These are phyloP conservation scores for Ptiloglossa arizonensis DNA, from an alignment of 1,140 invertebrate species.

Conservation along the genomic window DNA sequence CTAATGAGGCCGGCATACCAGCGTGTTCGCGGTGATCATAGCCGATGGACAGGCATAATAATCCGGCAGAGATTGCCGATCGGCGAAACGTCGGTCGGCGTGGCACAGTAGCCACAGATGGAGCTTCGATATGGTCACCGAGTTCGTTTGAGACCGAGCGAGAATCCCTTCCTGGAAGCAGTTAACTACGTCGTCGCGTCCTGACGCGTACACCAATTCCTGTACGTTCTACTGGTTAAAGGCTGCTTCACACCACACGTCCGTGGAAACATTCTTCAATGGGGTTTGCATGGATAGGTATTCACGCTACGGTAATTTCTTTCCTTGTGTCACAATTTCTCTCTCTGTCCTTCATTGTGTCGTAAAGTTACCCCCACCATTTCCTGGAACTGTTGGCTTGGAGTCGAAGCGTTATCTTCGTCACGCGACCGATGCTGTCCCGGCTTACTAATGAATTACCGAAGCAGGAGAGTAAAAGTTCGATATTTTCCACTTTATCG, in stretches of 20 bases:
- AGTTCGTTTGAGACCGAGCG: conserved; percentile 42
- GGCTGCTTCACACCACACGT: not conserved
- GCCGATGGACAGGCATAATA: conserved; percentile 69
- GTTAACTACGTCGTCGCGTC: conserved; percentile 66
- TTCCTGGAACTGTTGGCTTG: too few species aligned
- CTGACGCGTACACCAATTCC: conserved; percentile 63
- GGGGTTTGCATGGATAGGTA: too few species aligned
- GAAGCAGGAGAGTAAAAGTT: too few species aligned
- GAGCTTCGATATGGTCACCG: conserved; percentile 61
- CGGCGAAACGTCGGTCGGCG: conserved; percentile 64
- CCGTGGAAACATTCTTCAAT: too few species aligned
- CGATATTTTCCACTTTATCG: too few species aligned
- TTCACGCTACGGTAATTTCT: too few species aligned
- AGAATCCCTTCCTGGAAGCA: conserved; percentile 65
- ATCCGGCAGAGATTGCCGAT: conserved; percentile 68
- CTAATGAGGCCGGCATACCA: conserved; percentile 68
- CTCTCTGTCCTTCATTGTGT: too few species aligned
- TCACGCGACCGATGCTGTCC: too few species aligned
- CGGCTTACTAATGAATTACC: too few species aligned
- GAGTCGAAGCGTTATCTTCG: too few species aligned
- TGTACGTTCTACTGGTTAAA: conserved; percentile 55
- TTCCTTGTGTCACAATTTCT: too few species aligned
- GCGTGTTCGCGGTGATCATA: conserved; percentile 65
- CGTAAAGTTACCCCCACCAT: too few species aligned
- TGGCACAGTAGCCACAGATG: conserved; percentile 67